Base-by-base conservation (phyloP, 1,140 invertebrate genomes). In the Polypedilum pembai region DNA sequence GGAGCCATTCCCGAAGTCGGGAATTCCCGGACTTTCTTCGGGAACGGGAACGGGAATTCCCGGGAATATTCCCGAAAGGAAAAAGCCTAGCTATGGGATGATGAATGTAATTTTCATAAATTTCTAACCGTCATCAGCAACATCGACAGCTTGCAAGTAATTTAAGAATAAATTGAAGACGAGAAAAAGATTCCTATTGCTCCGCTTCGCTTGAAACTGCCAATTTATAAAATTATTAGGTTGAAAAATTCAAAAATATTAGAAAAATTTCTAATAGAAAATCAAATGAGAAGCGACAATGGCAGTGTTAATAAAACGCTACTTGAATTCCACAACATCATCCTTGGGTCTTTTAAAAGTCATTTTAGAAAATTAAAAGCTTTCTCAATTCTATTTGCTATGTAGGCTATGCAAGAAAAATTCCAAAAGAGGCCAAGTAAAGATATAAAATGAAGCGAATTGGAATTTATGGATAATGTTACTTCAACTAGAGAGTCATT, bases 251-350 rank as follows among this genome's bases (percentile, higher is more conserved):
- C 12, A 56, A 56, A 56, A 45, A 56, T 33, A 33, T 33, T 5
- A 12, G 45, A n/a, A 12, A 12, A 12, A 56, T 56, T 8, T 56
- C 15, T 8, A 56, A n/a, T n/a, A 56, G n/a, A 56, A 56, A 56
- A 56, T 56, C 24, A 33, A 33, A 33, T 33, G 24, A 33, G 5
- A 33, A 33, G 24, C 24, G 45, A 12, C 41, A 45, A 45, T 45
- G 41, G 15, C 12, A 56, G 45, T n/a, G 45, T 56, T 56, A 56
- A 56, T 12, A n/a, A 56, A 56, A 12, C 15, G n/a, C n/a, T 12
- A 56, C 45, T 56, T 56, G 45, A 56, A 56, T 56, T 56, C 45
- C 45, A 56, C 45, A 56, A 15, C 45, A 56, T 56, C 45, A 56
- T 56, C 45, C 45, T 56, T 56, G 45, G 45, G 45, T 56, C 45